phyloP scores from a whole-genome alignment of 2,113 vertebrate species.

The Cranoglanis bouderius region DNA sequence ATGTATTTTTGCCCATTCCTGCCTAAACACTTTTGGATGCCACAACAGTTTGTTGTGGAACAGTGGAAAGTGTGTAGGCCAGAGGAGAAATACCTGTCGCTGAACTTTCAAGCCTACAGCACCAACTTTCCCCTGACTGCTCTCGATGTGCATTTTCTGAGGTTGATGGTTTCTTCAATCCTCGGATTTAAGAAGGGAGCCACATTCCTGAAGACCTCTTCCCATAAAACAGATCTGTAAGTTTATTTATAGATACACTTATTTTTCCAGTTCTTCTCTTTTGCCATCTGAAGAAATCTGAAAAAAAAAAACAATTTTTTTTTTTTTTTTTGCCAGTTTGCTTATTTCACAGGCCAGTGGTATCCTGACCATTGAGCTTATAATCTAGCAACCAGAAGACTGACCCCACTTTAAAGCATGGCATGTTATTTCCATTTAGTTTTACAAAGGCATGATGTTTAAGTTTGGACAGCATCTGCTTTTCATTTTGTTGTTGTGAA shows the following conservation, averaged over 20 bases:
- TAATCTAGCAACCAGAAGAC: background rate
- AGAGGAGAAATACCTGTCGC: background rate
- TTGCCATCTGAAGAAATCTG: background rate
- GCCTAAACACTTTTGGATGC: background rate
- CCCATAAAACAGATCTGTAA: background rate
- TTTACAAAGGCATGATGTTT: background rate
- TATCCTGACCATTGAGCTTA: background rate
- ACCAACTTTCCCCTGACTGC: background rate
- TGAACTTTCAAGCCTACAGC: background rate
- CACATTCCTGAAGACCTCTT: background rate
- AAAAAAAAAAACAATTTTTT: too few relatives aligned
- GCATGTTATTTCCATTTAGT: too few relatives aligned
- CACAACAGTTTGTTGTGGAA: background rate
- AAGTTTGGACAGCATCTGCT: background rate
- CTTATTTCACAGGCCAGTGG: background rate
- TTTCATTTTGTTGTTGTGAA: constrained; percentile 58
- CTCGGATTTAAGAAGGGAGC: background rate
- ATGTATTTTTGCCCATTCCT: background rate
- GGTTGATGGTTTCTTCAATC: background rate
- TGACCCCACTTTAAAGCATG: background rate
- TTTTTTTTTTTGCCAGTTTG: background rate
- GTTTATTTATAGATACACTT: background rate
- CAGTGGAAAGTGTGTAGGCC: background rate
- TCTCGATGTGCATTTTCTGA: background rate
- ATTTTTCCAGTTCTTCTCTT: background rate